Evolutionary conservation across 2,113 vertebrate genomes (phyloP), one percentile per base, ranked within the genome.

Genomic region (Carollia perspicillata): DNA sequence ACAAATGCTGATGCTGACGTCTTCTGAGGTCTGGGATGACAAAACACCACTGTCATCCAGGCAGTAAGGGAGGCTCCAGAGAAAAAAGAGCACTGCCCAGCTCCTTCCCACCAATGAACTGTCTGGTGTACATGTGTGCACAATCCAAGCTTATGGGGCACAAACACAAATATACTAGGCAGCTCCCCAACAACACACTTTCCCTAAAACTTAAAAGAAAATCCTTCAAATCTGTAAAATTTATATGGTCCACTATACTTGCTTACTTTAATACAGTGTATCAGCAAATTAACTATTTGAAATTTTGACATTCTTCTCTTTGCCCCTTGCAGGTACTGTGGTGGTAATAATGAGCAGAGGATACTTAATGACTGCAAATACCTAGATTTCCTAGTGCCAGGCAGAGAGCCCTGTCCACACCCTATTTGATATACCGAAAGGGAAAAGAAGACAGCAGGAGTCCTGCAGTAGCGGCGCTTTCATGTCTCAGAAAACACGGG

Each of bases 271-370:
- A 66, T 74, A 22, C 66, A 92, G 47, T 75, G 42, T 84, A 89
- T 65, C 8, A 79, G 58, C 49, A 85, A 86, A 92, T 33, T 30
- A 84, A 80, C 22, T 11, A 65, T 71, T 60, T 49, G 18, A 71
- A 90, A 86, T 33, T 77, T 87, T 84, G 18, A 71, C 35, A 42
- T 60, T 83, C 88, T 90, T 81, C 65, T 90, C 83, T 95, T 83
- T 77, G 66, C 4, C 20, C 35, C 72, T 30, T 60, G 65, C 55
- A 93, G 22, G 33, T 65, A 60, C 55, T n/a, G 16, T 11, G 77
- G 81, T 63, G 53, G 58, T 72, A 47, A 74, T 51, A 28, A 78
- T 10, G 28, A 71, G 58, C 44, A 84, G 66, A 84, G 11, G 42
- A 35, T 47, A n/a, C 66, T 71, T 65, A 74, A 72, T 77, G 30